phyloP scores from a whole-genome alignment of 1,140 invertebrate species.

The Cydia strobilella region DNA sequence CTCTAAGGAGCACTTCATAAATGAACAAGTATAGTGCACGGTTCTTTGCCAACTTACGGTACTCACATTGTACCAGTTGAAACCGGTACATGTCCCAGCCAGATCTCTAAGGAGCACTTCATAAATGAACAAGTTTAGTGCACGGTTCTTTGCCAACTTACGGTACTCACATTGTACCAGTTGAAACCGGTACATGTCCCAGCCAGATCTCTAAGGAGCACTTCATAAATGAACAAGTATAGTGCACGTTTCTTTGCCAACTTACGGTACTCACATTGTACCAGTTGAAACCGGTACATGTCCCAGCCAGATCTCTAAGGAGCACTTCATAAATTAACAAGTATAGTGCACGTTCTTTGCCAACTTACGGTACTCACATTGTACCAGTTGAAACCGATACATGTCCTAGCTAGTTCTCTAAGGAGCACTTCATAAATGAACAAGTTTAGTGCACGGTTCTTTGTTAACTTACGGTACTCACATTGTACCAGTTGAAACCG shows the following conservation, averaged over 20 bases:
- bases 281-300: too few relatives aligned
- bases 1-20: conserved; percentile 5
- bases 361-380: neutral
- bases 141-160: neutral
- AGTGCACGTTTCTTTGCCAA: too few relatives aligned
- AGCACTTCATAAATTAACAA: neutral
- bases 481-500: too few relatives aligned
- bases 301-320: too few relatives aligned
- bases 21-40: conserved; percentile 1
- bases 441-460: neutral
- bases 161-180: neutral
- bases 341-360: neutral
- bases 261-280: too few relatives aligned
- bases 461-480: too few relatives aligned
- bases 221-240: neutral
- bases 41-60: too few relatives aligned
- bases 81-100: too few relatives aligned
- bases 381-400: neutral
- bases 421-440: neutral
- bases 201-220: neutral
- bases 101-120: neutral
- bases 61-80: too few relatives aligned
- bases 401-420: neutral
- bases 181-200: neutral
- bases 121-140: neutral